A percentile compares a stretch with the other conserved stretches of the same genome.
Evolutionary conservation across 23 tunicate genomes (phyloP).

Genomic region (Halocynthia roretzi): DNA sequence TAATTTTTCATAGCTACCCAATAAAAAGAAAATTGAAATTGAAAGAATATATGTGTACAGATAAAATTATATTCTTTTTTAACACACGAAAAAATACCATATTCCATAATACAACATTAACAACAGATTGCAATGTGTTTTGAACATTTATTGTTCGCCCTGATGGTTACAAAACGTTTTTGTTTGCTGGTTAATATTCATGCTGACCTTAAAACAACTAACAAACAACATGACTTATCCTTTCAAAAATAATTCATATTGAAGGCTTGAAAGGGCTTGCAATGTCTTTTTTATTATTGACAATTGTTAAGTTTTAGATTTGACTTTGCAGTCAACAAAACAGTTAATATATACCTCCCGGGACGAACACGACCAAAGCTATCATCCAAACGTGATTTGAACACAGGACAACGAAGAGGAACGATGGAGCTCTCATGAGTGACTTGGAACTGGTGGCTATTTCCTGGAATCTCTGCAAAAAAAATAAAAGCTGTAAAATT

Average conservation of each 20-base stretch:
- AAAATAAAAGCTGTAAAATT: not conserved
- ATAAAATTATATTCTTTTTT: not conserved
- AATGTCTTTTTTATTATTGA: too few relatives aligned
- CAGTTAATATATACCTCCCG: conserved; percentile 7
- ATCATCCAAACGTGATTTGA: conserved; percentile 37
- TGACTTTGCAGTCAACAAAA: not conserved
- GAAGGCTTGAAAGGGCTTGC: too few relatives aligned
- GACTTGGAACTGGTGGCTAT: conserved; percentile 57
- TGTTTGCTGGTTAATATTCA: too few relatives aligned
- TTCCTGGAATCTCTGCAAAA: conserved; percentile 56
- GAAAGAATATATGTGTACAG: not conserved
- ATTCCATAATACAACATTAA: too few relatives aligned
- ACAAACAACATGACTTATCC: too few relatives aligned
- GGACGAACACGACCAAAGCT: conserved; percentile 22
- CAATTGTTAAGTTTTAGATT: not conserved
- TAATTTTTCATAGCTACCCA: conserved; percentile 8
- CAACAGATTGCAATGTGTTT: too few relatives aligned
- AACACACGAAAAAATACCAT: too few relatives aligned
- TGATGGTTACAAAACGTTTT: too few relatives aligned
- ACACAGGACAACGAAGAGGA: conserved; percentile 62
- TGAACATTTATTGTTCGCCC: too few relatives aligned
- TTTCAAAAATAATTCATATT: too few relatives aligned
- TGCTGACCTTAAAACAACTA: too few relatives aligned
- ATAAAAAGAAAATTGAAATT: not conserved
- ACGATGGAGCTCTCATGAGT: conserved; percentile 71